Conservation (phyloP, 2,113 vertebrate genomes). For the Xyrauchen texanus region DNA sequence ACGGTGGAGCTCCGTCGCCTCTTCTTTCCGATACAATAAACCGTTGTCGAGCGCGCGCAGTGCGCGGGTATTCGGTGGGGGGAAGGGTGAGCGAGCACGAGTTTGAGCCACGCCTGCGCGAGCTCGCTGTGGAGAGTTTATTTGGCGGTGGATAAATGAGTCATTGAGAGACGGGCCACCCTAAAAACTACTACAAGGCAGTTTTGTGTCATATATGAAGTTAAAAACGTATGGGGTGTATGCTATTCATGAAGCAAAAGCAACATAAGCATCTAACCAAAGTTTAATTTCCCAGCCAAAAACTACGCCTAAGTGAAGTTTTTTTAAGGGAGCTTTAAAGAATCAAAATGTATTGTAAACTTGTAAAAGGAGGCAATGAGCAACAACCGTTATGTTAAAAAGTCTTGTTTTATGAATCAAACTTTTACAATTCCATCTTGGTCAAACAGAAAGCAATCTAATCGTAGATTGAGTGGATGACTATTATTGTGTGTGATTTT, state of each 20-base stretch:
- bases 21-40: constrained; percentile 69
- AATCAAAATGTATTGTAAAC: neutral
- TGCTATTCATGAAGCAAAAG: neutral
- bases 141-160: constrained; percentile 30
- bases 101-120: constrained; percentile 78
- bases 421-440: neutral
- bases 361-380: neutral
- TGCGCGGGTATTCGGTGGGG: constrained; percentile 58
- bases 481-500: neutral
- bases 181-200: neutral
- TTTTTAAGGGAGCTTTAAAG: neutral
- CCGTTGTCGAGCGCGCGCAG: constrained; percentile 68
- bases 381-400: neutral
- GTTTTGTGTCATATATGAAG: constrained; percentile 1
- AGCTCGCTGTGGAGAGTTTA: constrained; percentile 59
- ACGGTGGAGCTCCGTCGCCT: constrained; percentile 47
- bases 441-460: no score
- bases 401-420: neutral
- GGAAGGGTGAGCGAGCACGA: constrained; percentile 66
- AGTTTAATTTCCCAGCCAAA: neutral
- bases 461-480: neutral
- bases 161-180: constrained; percentile 12
- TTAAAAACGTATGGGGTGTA: neutral
- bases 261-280: no score
- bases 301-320: neutral